phyloP scores from a whole-genome alignment of 2,113 vertebrate genomes.

The Micromys minutus region DNA sequence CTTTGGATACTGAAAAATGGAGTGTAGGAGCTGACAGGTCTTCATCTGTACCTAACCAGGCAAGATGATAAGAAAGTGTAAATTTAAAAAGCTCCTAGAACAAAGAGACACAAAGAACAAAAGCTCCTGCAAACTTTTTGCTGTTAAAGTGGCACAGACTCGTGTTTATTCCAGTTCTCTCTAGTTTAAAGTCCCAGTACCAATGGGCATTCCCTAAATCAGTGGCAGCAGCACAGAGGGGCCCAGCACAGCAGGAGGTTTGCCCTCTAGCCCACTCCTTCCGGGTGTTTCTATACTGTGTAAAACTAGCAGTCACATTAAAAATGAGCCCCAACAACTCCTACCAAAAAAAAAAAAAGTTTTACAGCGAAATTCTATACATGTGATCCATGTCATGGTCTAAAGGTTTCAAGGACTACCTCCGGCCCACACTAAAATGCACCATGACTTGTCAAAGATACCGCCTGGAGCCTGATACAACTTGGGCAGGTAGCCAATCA shows the following conservation, averaged over 20 bases:
- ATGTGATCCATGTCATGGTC: slow-evolving; percentile 12
- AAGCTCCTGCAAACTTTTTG: not conserved
- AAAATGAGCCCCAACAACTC: not conserved
- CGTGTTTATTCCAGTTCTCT: slow-evolving; percentile 39
- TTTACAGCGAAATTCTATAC: not conserved
- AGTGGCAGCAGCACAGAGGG: not conserved
- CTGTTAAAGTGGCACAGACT: not conserved
- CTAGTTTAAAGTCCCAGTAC: not conserved
- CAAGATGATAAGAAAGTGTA: slow-evolving; percentile 72
- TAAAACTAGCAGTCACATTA: not conserved
- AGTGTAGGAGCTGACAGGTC: slow-evolving; percentile 91
- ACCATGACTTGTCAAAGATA: not conserved
- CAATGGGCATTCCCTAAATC: not conserved
- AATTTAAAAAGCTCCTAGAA: not conserved
- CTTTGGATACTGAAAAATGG: slow-evolving; percentile 91
- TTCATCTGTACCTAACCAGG: slow-evolving; percentile 88
- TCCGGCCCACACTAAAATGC: not conserved
- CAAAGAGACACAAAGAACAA: not conserved
- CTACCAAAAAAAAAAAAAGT: slow-evolving; percentile 1
- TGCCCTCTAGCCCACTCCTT: not conserved
- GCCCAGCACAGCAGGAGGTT: not conserved
- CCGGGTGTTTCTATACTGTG: not conserved
- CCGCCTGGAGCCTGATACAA: not conserved
- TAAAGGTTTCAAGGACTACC: not conserved
- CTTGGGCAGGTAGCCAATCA: not conserved